Evolutionary conservation across 2,888 invertebrate genomes (phyloP).

Genomic region (Drosophila vallismaia): DNA sequence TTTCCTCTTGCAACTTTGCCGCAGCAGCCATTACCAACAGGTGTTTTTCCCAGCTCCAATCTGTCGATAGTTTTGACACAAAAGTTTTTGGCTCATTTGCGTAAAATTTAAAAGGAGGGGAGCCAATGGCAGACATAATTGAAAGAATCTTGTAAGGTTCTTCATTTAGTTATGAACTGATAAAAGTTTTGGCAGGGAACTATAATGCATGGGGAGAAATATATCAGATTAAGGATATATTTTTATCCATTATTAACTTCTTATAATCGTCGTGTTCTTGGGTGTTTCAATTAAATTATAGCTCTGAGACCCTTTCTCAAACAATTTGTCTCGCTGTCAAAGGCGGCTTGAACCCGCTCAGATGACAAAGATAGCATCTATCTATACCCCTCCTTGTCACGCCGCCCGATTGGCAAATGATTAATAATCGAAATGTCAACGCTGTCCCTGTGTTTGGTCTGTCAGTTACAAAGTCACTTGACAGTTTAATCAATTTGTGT

Average conservation of each 20-base stretch:
- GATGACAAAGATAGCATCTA: slow-evolving; percentile 43
- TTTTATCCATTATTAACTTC: too few relatives aligned
- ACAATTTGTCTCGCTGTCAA: slow-evolving; percentile 28
- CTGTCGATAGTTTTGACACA: slow-evolving; percentile 65
- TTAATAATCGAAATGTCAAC: slow-evolving; percentile 78
- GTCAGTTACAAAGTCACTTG: slow-evolving; percentile 76
- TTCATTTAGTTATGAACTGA: slow-evolving; percentile 17
- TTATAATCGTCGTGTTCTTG: too few relatives aligned
- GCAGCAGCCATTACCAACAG: slow-evolving; percentile 51
- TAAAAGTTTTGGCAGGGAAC: not conserved
- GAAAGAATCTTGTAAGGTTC: slow-evolving; percentile 18
- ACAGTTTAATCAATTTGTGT: slow-evolving; percentile 76
- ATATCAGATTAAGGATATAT: too few relatives aligned
- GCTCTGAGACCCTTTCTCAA: slow-evolving; percentile 4
- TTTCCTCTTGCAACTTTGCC: not conserved
- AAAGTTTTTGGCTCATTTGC: slow-evolving; percentile 74
- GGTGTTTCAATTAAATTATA: not conserved
- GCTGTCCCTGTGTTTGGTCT: slow-evolving; percentile 46
- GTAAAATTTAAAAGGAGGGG: slow-evolving; percentile 49
- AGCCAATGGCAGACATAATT: not conserved
- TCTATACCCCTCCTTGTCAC: slow-evolving; percentile 12
- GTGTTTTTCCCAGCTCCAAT: slow-evolving; percentile 40
- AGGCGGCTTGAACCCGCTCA: slow-evolving; percentile 52
- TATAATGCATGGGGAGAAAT: too few relatives aligned
- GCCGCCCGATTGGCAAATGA: slow-evolving; percentile 62